Evolutionary conservation across 2,888 invertebrate genomes (phyloP), one percentile per base, ranked within the genome.

Genomic region (Corbicula japonica): DNA sequence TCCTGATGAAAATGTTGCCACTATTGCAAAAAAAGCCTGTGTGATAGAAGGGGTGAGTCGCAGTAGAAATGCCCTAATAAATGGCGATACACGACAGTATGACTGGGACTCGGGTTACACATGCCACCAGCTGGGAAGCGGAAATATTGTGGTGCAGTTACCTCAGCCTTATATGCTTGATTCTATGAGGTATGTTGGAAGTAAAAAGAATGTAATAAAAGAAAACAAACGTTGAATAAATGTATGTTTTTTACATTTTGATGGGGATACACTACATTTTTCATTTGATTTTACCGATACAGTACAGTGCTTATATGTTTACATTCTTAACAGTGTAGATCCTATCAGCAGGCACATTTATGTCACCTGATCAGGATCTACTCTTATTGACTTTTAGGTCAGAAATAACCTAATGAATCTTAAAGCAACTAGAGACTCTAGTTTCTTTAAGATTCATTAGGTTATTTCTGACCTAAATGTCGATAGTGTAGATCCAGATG

Each of bases 61-160:
- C 15, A 96, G 97, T 58, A 95, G 99, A 85, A 98, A 99, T 95
- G 97, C 98, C 0, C 95, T 99, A 15, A 95, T 99, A 76, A 99
- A 99, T 95, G 99, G 99, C 18, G 98, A 99, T 93, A 97, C 96
- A 69, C 95, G 96, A 90, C 96, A 97, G 94, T 99, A 99, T 94
- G 98, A 99, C 95, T 99, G 99, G 99, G 99, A 99, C 94, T 97
- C 97, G 69, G 99, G 99, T 82, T 99, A 99, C 94, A 99, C 98
- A 4, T 99, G 98, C 94, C 98, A 99, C 85, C 98, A 98, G 94
- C 89, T 93, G 68, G 93, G 93, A 35, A 92, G 97, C 86, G 99
- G 99, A 75, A 96, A 97, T 87, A 98, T 99, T 92, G 95, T 98
- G 88, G 97, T 99, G 80, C 98, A 99, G 94, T 95, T 99, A 85